phyloP scores from a whole-genome alignment of 2,797 vertebrate genomes.

The Emydoidea blandingii region DNA sequence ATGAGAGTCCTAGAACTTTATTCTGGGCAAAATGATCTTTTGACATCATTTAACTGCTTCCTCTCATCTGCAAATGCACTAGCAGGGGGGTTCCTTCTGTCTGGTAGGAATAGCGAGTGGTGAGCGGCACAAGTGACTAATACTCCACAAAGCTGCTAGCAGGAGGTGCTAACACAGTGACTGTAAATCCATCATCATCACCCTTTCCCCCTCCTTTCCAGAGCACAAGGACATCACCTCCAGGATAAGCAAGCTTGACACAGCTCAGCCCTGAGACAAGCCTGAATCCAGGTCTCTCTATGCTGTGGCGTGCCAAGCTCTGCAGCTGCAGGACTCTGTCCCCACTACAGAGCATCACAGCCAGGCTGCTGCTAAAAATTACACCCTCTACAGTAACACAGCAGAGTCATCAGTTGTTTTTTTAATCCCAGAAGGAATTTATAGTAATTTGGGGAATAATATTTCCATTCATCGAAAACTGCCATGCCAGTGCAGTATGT shows the following conservation, averaged over 20 bases:
- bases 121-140: rapidly evolving
- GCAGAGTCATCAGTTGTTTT: background rate
- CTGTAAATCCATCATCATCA: background rate
- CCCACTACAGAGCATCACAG: background rate
- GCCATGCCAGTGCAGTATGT: constrained; percentile 40
- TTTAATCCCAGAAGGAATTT: background rate
- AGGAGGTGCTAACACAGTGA: background rate
- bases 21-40: background rate
- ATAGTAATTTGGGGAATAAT: background rate
- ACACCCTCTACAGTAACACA: background rate
- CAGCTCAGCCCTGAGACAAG: rapidly evolving
- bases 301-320: background rate
- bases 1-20: background rate
- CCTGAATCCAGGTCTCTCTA: too few relatives aligned
- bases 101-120: background rate
- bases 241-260: too few relatives aligned
- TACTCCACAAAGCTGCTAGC: background rate
- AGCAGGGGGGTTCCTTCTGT: background rate
- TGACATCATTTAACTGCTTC: background rate
- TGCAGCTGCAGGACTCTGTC: background rate
- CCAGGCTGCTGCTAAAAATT: background rate
- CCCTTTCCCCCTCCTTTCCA: background rate
- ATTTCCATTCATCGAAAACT: constrained; percentile 1
- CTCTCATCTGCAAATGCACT: background rate
- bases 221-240: background rate